Evolutionary conservation across 1,140 invertebrate species (phyloP), one percentile per base, ranked within the genome.

Genomic region (Batillaria attramentaria): DNA sequence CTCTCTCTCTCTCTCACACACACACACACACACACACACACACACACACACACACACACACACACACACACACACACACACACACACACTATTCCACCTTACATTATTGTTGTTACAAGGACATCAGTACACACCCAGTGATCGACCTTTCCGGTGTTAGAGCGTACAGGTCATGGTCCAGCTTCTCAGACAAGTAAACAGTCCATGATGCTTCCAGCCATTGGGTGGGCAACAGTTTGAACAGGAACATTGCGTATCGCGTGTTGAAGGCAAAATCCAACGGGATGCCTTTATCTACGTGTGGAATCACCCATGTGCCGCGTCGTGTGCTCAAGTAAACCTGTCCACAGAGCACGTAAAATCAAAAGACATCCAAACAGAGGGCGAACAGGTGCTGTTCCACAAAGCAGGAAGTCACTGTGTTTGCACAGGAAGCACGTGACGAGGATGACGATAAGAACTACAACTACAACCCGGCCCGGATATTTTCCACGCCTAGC

Each of bases 301-400:
- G 84, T 73, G 92, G 90, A 20, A 90, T 85, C 18, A 93, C 81
- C 92, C 92, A 93, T 1, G 89, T 79, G 6, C 92, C 92, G 43
- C 91, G 78, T 39, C 92, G 82, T 6, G 92, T 93, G 68, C 91
- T 92, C n/a, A 93, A 78, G 43, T 87, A 92, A 1, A 92, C 90
- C 91, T 92, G 70, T n/a, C n/a, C n/a, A n/a, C n/a, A n/a, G n/a
- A n/a, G n/a, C n/a, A n/a, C n/a, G n/a, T n/a, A n/a, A n/a, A n/a
- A n/a, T n/a, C n/a, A n/a, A n/a, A n/a, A n/a, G n/a, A n/a, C n/a
- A n/a, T n/a, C n/a, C n/a, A n/a, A n/a, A n/a, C n/a, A n/a, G n/a
- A n/a, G n/a, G n/a, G n/a, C n/a, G n/a, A n/a, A n/a, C n/a, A n/a
- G n/a, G n/a, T n/a, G n/a, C n/a, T n/a, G n/a, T n/a, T n/a, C n/a